Percentiles rank a stretch among this genome's conserved stretches.
Conservation (phyloP, 2,888 invertebrate species). For the Scrobipalpa costella region DNA sequence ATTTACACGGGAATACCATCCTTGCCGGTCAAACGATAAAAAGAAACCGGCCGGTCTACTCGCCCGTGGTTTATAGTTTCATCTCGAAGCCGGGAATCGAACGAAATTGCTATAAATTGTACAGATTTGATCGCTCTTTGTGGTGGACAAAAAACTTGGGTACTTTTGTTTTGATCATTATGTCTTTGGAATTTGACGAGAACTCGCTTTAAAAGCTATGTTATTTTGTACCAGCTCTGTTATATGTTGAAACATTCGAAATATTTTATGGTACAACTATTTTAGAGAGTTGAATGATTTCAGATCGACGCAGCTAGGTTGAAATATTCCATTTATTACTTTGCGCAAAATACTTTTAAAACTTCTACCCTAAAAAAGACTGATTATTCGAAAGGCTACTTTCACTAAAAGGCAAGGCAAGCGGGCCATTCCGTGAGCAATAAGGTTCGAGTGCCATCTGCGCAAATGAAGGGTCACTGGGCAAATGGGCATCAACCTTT, state of each 20-base stretch:
- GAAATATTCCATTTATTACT: too few relatives aligned
- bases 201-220: not conserved
- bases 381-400: not conserved
- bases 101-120: constrained; percentile 22
- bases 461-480: constrained; percentile 72
- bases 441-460: constrained; percentile 68
- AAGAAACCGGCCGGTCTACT: constrained; percentile 43
- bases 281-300: too few relatives aligned
- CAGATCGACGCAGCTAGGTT: too few relatives aligned
- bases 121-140: constrained; percentile 15
- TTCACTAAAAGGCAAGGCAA: constrained; percentile 17
- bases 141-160: constrained; percentile 8
- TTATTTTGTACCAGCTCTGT: not conserved
- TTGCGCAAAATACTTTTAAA: too few relatives aligned
- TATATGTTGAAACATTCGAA: too few relatives aligned
- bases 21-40: constrained; percentile 42
- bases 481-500: constrained; percentile 57
- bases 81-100: constrained; percentile 22
- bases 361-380: too few relatives aligned
- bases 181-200: not conserved
- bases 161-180: constrained; percentile 10
- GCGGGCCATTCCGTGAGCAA: constrained; percentile 67
- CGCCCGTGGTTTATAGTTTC: constrained; percentile 36
- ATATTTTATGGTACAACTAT: too few relatives aligned
- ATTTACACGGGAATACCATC: constrained; percentile 58